Evolutionary conservation across 2,113 vertebrate species (phyloP), one percentile per base, ranked within the genome.

Genomic region (Corythornis vintsioides): DNA sequence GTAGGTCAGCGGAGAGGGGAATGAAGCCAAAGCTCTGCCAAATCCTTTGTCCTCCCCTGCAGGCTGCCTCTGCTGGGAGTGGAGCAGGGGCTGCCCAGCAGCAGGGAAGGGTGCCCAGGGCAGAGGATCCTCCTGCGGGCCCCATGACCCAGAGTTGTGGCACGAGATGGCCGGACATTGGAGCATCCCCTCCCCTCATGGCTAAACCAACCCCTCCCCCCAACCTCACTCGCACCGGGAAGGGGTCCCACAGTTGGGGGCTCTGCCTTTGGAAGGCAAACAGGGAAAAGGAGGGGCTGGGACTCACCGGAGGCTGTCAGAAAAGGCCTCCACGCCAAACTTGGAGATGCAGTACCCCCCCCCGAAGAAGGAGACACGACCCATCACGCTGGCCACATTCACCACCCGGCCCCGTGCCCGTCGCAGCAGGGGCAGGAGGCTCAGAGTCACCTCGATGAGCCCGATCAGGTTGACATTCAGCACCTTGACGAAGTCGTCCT

Each of bases 291-390:
- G 21, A 1, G 15, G 2, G 48, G 3, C 7, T 4, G 22, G 6
- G 26, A 10, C 57, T 40, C 33, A 98, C 98, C 98, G 94, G 16
- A 98, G 94, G 29, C 96, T 97, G 92, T 98, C 98, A 11, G 98
- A 98, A 90, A 98, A 98, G 60, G 98, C 97, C 85, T 98, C 98
- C 11, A 98, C 97, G 0, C 98, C 98, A 47, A 95, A 97, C 90
- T 98, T 98, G 33, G 98, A 98, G 72, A 98, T 79, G 12, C 97
- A 98, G 91, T 98, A 98, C 9, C 98, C 98, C 0, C 98, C 98
- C 0, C 98, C 97, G 0, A 95, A 61, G 3, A 80, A 17, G 43
- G 98, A 71, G 12, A 98, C 13, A 2, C 96, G 96, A 33, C 98
- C 98, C 78, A 97, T 84, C 31, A 97, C 88, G 29, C 98, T 98